Conservation (phyloP, 2,888 invertebrate species). For the Perdita meconis region DNA sequence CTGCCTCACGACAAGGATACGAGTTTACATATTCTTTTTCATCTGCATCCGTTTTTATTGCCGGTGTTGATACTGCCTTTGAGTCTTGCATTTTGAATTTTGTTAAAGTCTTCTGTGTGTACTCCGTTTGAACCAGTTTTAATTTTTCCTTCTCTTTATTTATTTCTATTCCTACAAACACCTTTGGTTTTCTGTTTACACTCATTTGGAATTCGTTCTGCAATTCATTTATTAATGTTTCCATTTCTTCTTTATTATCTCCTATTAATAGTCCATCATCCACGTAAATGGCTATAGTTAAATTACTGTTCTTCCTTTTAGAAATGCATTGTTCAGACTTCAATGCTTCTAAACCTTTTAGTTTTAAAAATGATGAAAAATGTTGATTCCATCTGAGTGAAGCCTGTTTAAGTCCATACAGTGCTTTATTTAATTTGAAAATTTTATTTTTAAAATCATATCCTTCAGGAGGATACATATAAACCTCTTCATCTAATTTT, state of each 20-base stretch:
- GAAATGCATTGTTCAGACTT: constrained; percentile 10
- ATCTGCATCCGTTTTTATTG: background rate
- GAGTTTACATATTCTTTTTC: background rate
- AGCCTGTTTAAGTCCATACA: constrained; percentile 21
- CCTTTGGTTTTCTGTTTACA: background rate
- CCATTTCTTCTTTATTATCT: background rate
- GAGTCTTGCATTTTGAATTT: constrained; percentile 3
- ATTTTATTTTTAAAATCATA: background rate
- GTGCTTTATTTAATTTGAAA: constrained; percentile 9
- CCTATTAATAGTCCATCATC: background rate
- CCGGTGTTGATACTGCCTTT: background rate
- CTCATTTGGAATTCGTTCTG: constrained; percentile 6
- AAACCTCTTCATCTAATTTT: constrained; percentile 34
- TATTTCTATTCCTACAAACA: constrained; percentile 1
- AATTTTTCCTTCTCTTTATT: background rate
- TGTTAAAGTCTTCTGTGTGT: background rate
- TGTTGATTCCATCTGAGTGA: constrained; percentile 9
- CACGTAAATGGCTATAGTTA: constrained; percentile 1
- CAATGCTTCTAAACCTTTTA: background rate
- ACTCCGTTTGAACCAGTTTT: background rate
- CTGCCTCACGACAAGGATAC: background rate
- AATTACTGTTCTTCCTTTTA: background rate
- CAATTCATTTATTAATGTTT: background rate
- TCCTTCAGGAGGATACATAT: constrained; percentile 24
- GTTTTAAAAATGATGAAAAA: constrained; percentile 13